Percentiles rank a stretch among this genome's conserved stretches.
Evolutionary conservation across 2,888 invertebrate species (phyloP).

Genomic region (Hedychridium roseum): DNA sequence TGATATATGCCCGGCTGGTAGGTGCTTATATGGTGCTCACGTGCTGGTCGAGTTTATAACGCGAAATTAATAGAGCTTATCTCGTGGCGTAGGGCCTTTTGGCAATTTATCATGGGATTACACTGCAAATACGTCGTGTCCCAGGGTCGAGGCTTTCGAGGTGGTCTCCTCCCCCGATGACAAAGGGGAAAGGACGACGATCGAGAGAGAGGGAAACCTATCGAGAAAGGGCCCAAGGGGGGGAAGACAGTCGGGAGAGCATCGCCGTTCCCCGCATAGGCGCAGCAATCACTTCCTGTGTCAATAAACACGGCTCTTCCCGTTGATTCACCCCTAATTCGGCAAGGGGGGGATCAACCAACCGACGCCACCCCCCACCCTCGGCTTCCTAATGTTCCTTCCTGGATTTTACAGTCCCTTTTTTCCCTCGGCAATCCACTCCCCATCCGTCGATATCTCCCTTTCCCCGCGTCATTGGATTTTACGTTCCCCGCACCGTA

Average conservation of each 20-base stretch:
- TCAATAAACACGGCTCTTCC: constrained; percentile 58
- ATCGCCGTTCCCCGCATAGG: constrained; percentile 24
- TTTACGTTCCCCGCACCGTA: no score
- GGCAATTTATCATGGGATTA: constrained; percentile 63
- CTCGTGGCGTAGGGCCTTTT: constrained; percentile 47
- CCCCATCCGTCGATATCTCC: constrained; percentile 11
- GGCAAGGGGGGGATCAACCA: constrained; percentile 43
- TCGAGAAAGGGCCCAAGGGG: background rate
- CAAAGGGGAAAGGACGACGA: constrained; percentile 6
- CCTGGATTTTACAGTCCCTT: constrained; percentile 39
- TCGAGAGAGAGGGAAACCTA: background rate
- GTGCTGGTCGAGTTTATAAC: constrained; percentile 53
- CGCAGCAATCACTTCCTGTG: constrained; percentile 60
- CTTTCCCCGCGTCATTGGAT: constrained; percentile 5
- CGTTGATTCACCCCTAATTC: constrained; percentile 48
- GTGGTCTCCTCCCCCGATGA: constrained; percentile 6
- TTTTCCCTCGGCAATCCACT: constrained; percentile 17
- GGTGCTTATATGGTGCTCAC: constrained; percentile 2
- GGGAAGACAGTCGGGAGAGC: background rate
- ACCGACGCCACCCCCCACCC: constrained; percentile 35
- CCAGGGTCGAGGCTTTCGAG: constrained; percentile 28
- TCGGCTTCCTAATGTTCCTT: constrained; percentile 32
- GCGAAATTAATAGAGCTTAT: constrained; percentile 63
- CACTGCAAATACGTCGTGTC: constrained; percentile 56
- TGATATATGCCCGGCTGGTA: no score